Conservation (phyloP, 2,888 invertebrate species). For the Microctonus aethiopoides region DNA sequence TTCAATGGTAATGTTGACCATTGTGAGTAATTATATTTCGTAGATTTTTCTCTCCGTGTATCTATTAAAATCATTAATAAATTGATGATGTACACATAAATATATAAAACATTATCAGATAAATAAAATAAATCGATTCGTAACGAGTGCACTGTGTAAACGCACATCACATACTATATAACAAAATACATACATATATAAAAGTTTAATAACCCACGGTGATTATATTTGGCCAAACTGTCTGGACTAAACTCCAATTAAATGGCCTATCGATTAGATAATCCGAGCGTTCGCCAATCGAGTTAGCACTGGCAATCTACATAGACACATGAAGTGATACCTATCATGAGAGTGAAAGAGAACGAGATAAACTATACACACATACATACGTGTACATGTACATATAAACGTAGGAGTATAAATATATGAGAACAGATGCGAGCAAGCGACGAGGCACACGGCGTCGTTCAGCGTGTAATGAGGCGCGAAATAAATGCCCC, state of each 20-base stretch:
- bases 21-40: too few species aligned
- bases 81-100: too few species aligned
- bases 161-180: too few species aligned
- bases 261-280: conserved; percentile 37
- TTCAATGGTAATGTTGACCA: too few species aligned
- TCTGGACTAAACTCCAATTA: conserved; percentile 36
- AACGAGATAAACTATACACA: conserved; percentile 26
- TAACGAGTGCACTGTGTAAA: too few species aligned
- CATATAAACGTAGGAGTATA: background rate
- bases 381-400: background rate
- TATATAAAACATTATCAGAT: too few species aligned
- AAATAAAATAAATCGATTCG: too few species aligned
- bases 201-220: conserved; percentile 33
- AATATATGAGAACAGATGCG: conserved; percentile 1
- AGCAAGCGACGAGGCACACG: conserved; percentile 15
- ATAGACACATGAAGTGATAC: conserved; percentile 2
- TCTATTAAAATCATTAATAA: too few species aligned
- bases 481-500: conserved; percentile 40
- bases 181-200: conserved; percentile 1
- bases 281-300: conserved; percentile 33
- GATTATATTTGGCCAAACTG: conserved; percentile 31
- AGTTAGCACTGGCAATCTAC: conserved; percentile 25
- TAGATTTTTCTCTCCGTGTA: too few species aligned
- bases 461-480: conserved; percentile 38
- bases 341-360: conserved; percentile 8